phyloP scores from a whole-genome alignment of 2,888 invertebrate genomes.

The Protophormia terraenovae region DNA sequence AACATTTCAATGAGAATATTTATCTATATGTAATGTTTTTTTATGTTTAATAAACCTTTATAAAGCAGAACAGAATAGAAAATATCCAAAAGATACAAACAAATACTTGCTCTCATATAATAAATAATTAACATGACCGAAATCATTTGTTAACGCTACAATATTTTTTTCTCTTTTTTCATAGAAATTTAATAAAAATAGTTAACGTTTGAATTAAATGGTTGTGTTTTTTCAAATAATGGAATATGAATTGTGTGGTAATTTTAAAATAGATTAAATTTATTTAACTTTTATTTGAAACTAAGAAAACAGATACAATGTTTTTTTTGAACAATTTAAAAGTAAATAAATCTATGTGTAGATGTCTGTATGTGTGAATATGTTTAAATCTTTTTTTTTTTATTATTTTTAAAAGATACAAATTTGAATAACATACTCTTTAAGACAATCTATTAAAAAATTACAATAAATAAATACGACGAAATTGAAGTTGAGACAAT shows the following conservation, averaged over 20 bases:
- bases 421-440: too few species aligned
- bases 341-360: too few species aligned
- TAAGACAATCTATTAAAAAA: too few species aligned
- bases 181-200: background rate
- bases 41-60: background rate
- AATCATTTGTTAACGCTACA: constrained; percentile 9
- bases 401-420: background rate
- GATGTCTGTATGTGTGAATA: background rate
- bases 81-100: background rate
- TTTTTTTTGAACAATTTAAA: background rate
- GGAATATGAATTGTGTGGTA: constrained; percentile 35
- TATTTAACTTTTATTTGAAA: background rate
- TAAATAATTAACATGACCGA: constrained; percentile 38
- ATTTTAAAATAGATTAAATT: constrained; percentile 25
- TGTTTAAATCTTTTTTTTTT: background rate
- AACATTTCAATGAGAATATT: constrained; percentile 60
- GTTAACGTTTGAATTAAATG: too few species aligned
- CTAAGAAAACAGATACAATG: background rate
- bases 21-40: background rate
- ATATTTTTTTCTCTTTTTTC: background rate
- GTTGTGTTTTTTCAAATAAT: background rate
- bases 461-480: background rate
- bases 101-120: background rate
- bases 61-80: background rate
- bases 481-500: background rate